Evolutionary conservation across 2,113 vertebrate species (phyloP).

Genomic region (Emydocephalus ijimae): DNA sequence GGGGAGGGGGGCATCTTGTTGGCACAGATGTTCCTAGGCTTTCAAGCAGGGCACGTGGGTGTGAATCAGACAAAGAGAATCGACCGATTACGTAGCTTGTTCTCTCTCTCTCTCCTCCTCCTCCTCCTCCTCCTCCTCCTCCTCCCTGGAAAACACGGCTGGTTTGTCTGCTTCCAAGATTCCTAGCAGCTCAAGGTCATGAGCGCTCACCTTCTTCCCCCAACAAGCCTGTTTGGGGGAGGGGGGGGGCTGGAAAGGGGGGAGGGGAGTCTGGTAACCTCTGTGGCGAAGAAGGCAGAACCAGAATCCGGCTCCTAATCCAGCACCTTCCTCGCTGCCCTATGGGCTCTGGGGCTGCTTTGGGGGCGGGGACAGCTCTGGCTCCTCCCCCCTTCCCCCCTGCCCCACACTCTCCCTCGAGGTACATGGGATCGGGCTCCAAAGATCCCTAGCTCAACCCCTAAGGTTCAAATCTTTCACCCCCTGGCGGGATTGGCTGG

Average conservation of each 20-base stretch:
- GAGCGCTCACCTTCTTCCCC: background rate
- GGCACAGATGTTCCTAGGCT: background rate
- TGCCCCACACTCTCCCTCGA: background rate
- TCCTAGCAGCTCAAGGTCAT: background rate
- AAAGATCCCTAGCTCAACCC: background rate
- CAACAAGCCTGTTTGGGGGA: too few species aligned
- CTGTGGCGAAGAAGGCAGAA: too few species aligned
- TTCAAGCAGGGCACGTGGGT: background rate
- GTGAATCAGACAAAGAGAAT: rapidly evolving
- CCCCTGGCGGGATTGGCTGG: background rate
- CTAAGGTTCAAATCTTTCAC: background rate
- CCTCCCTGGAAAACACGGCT: background rate
- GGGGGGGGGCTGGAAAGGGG: too few species aligned
- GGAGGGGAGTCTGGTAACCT: too few species aligned
- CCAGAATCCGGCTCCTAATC: background rate
- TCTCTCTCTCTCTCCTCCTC: background rate
- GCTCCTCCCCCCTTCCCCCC: background rate
- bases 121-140: background rate
- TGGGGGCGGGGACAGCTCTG: background rate
- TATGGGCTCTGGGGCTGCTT: background rate
- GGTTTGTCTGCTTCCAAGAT: background rate
- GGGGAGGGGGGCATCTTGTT: background rate
- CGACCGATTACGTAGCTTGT: background rate
- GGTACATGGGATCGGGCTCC: background rate
- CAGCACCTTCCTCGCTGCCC: background rate